A percentile compares a stretch with the other conserved stretches of the same genome.
Evolutionary conservation across 2,113 vertebrate genomes (phyloP).

Genomic region (Brachyistius frenatus): DNA sequence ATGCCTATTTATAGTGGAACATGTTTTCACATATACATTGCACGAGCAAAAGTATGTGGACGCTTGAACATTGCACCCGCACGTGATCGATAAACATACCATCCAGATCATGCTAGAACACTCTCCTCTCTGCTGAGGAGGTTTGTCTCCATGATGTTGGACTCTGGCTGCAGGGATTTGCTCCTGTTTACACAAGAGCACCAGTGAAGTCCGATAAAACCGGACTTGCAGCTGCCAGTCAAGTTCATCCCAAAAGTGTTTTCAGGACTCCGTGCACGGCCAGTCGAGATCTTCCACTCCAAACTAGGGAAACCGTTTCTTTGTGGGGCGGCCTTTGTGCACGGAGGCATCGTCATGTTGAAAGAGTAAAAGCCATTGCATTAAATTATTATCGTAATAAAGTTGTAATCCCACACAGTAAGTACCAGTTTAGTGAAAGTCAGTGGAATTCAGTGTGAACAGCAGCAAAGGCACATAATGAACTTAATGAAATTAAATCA

Average conservation of each 20-base stretch:
- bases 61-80: background rate
- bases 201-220: background rate
- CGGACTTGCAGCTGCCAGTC: background rate
- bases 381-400: background rate
- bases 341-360: background rate
- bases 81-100: background rate
- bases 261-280: background rate
- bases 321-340: background rate
- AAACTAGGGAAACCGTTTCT: background rate
- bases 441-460: background rate
- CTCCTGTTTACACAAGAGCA: constrained; percentile 1
- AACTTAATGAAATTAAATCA: no score
- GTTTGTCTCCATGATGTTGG: background rate
- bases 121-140: background rate
- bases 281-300: background rate
- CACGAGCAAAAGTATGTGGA: background rate
- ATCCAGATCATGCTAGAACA: background rate
- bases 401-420: background rate
- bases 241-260: background rate
- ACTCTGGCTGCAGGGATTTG: constrained; percentile 11
- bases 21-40: no score
- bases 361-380: background rate
- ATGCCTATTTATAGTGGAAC: no score
- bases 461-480: background rate
- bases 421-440: background rate